A percentile compares a stretch with the other conserved stretches of the same genome.
phyloP scores from a whole-genome alignment of 2,113 vertebrate species.

The Rattus rattus region DNA sequence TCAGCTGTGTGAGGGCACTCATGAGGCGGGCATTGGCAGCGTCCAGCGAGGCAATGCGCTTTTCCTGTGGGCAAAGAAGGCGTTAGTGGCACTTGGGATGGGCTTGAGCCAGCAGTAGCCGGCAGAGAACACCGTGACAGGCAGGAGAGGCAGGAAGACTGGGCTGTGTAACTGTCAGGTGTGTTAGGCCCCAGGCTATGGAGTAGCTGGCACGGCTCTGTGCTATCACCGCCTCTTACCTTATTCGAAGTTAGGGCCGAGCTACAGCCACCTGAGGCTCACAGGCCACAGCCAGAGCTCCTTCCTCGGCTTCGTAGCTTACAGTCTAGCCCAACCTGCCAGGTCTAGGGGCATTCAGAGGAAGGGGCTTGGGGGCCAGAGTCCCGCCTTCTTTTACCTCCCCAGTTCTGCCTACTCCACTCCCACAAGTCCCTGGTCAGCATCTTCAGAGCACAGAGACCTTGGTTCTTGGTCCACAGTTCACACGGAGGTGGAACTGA shows the following conservation, averaged over 20 bases:
- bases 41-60: conserved; percentile 97
- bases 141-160: background rate
- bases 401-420: background rate
- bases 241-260: accelerated
- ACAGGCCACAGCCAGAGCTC: background rate
- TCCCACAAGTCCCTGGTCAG: background rate
- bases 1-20: conserved; percentile 98
- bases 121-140: background rate
- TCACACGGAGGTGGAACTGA: background rate
- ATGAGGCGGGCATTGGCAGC: conserved; percentile 97
- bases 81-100: accelerated
- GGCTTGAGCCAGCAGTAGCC: background rate
- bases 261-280: background rate
- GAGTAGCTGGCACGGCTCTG: background rate
- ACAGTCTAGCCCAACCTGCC: background rate
- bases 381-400: background rate
- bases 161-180: background rate
- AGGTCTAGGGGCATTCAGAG: background rate
- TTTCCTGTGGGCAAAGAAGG: conserved; percentile 89
- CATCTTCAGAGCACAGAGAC: background rate
- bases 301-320: background rate
- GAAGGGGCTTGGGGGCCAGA: background rate
- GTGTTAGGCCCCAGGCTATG: background rate
- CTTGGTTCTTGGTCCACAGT: background rate
- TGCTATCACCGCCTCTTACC: accelerated